A percentile compares a stretch with the other conserved stretches of the same genome.
Conservation (phyloP, 2,113 vertebrate species). For the Peromyscus maniculatus region DNA sequence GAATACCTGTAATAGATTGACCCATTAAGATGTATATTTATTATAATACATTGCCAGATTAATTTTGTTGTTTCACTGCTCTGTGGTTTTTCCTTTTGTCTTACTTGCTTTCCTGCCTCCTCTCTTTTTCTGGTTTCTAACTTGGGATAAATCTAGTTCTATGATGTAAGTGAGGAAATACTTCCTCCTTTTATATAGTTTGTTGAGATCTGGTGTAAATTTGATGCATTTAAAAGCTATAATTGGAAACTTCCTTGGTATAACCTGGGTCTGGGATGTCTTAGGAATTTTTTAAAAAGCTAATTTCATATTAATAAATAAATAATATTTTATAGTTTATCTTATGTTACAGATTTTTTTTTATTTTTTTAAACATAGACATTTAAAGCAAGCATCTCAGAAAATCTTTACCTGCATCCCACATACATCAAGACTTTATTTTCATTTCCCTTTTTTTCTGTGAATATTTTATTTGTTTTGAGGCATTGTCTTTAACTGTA, state of each 20-base stretch:
- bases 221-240: background rate
- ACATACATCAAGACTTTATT: background rate
- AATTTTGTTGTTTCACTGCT: background rate
- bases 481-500: background rate
- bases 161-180: background rate
- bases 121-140: background rate
- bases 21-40: background rate
- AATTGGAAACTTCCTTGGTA: background rate
- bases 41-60: background rate
- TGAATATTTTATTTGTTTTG: background rate
- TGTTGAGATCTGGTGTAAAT: background rate
- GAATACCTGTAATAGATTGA: background rate
- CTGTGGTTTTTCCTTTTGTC: too few relatives aligned
- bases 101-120: background rate
- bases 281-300: background rate
- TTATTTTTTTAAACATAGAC: background rate
- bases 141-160: background rate
- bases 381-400: background rate
- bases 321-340: background rate
- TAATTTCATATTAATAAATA: background rate
- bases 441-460: background rate
- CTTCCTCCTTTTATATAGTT: background rate
- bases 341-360: background rate
- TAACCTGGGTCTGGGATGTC: background rate
- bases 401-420: background rate